These are phyloP conservation scores for Tringa solitaria DNA, from an alignment of 2,113 vertebrate genomes.

Conservation along the genomic window DNA sequence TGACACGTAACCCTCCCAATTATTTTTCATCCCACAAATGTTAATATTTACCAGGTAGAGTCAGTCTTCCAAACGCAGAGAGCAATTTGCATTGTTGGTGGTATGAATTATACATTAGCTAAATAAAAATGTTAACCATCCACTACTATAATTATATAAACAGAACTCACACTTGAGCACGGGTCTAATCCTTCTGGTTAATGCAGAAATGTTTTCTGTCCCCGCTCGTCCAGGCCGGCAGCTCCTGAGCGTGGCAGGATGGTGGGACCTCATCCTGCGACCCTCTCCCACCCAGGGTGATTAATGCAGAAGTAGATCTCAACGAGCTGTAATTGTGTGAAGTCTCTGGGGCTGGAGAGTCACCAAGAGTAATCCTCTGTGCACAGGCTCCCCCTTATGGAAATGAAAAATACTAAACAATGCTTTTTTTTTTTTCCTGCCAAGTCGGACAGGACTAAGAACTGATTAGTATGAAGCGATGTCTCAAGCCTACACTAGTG, in stretches of 20 bases:
- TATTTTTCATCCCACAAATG: neutral
- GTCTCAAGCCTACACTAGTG: neutral
- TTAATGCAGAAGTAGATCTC: neutral
- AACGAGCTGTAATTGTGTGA: neutral
- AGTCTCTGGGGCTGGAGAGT: neutral
- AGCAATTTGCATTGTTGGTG: neutral
- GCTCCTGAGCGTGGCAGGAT: neutral
- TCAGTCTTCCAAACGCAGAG: neutral
- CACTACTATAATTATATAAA: neutral
- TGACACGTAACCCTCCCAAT: neutral
- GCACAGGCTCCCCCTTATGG: constrained; percentile 81
- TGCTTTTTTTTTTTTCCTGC: neutral
- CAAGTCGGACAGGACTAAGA: fast-evolving
- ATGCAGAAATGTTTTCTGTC: neutral
- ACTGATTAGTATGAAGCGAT: neutral
- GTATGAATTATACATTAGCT: neutral
- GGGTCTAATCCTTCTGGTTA: neutral
- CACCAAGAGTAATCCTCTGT: constrained; percentile 61
- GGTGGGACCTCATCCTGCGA: neutral
- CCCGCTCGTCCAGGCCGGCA: neutral
- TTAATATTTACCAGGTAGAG: neutral
- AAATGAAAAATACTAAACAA: constrained; percentile 58
- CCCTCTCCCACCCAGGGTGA: neutral
- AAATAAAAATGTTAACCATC: neutral
- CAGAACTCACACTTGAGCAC: neutral